These are phyloP conservation scores for Loxodonta africana DNA, from an alignment of 2,113 vertebrate genomes.

Conservation along the genomic window DNA sequence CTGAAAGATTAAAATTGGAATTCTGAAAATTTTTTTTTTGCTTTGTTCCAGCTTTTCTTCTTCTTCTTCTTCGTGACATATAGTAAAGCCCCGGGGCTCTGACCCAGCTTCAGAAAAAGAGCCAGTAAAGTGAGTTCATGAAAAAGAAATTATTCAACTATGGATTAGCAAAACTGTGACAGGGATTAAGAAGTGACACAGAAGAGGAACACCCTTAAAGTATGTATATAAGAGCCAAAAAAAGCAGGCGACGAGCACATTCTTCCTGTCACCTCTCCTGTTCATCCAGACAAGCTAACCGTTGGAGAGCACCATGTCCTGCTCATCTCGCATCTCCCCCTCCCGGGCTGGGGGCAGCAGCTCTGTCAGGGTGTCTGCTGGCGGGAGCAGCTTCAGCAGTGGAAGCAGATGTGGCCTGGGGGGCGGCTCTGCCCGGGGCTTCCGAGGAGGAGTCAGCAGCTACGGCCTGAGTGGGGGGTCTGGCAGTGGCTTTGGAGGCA, in stretches of 20 bases:
- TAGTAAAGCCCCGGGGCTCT: constrained; percentile 68
- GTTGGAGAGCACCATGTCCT: constrained; percentile 59
- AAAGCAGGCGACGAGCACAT: not conserved
- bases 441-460: constrained; percentile 63
- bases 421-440: constrained; percentile 61
- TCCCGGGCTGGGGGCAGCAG: constrained; percentile 78
- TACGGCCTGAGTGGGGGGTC: constrained; percentile 59
- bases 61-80: not conserved
- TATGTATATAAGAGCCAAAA: constrained; percentile 72
- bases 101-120: constrained; percentile 74
- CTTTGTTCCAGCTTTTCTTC: constrained; percentile 66
- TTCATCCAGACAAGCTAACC: not conserved
- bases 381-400: constrained; percentile 71
- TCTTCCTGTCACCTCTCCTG: not conserved
- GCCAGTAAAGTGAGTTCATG: constrained; percentile 63
- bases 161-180: constrained; percentile 75
- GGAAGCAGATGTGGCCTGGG: constrained; percentile 70
- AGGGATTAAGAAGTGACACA: constrained; percentile 74
- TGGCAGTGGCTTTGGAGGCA: constrained; percentile 56
- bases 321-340: constrained; percentile 72
- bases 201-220: constrained; percentile 75
- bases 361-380: constrained; percentile 37
- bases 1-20: constrained; percentile 71
- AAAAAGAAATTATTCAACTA: constrained; percentile 77
- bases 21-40: constrained; percentile 16